phyloP scores from a whole-genome alignment of 2,888 invertebrate genomes.

The Temnothorax unifasciatus region DNA sequence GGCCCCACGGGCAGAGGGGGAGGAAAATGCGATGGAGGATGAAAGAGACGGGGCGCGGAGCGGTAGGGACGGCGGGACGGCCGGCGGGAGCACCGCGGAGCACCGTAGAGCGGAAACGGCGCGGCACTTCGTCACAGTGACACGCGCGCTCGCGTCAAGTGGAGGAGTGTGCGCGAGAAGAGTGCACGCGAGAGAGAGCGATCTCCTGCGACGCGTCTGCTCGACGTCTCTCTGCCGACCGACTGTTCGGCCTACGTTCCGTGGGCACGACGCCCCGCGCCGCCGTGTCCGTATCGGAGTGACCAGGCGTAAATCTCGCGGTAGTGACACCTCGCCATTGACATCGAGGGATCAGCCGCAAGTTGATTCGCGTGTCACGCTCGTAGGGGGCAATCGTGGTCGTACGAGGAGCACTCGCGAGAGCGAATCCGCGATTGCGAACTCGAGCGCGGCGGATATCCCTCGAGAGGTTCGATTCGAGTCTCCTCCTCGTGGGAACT shows the following conservation, averaged over 20 bases:
- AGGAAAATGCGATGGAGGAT: constrained; percentile 45
- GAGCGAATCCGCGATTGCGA: too few relatives aligned
- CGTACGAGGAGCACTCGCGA: too few relatives aligned
- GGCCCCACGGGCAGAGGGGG: constrained; percentile 78
- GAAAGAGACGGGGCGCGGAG: constrained; percentile 47
- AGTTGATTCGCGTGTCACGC: background rate
- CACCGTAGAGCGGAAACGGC: constrained; percentile 85
- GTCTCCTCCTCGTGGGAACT: too few relatives aligned
- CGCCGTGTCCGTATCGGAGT: background rate
- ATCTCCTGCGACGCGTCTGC: constrained; percentile 27
- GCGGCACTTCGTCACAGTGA: constrained; percentile 85
- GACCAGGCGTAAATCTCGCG: background rate
- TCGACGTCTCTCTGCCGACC: background rate
- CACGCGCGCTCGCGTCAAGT: constrained; percentile 86
- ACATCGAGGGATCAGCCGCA: background rate
- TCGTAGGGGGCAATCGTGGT: too few relatives aligned
- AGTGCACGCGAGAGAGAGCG: constrained; percentile 60
- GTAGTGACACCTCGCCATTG: background rate
- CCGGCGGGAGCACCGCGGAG: constrained; percentile 51
- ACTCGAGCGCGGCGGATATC: too few relatives aligned
- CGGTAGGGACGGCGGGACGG: constrained; percentile 43
- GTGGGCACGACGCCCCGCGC: too few relatives aligned
- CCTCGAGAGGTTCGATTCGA: too few relatives aligned
- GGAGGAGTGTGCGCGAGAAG: constrained; percentile 73
- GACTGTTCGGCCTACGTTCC: background rate